phyloP scores from a whole-genome alignment of 2,113 vertebrate species.

The Ailuropoda melanoleuca region DNA sequence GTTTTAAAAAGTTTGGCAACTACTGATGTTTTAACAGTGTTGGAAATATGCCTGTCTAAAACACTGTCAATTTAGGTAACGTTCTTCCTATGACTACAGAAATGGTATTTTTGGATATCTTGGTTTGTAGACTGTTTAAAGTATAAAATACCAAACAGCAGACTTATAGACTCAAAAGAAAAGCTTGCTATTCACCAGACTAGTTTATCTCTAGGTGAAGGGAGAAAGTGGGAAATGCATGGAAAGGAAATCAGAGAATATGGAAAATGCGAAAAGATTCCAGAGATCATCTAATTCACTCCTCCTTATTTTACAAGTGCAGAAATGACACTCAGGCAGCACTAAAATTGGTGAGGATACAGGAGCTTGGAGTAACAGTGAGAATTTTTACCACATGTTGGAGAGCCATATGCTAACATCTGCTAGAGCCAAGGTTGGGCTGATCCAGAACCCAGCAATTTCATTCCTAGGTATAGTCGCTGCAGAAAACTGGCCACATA shows the following conservation, averaged over 20 bases:
- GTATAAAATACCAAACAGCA: not conserved
- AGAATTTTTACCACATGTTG: not conserved
- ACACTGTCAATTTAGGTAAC: not conserved
- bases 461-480: not conserved
- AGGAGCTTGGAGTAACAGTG: not conserved
- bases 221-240: not conserved
- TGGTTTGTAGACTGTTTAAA: not conserved
- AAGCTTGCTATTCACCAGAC: not conserved
- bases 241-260: not conserved
- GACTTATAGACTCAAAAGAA: not conserved
- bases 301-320: not conserved
- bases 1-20: constrained; percentile 30
- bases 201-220: not conserved
- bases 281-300: not conserved
- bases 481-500: not conserved
- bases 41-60: not conserved
- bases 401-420: not conserved
- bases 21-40: not conserved
- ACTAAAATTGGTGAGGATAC: not conserved
- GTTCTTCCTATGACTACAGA: not conserved
- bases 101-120: not conserved
- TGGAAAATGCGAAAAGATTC: not conserved
- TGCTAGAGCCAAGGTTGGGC: not conserved
- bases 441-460: not conserved
- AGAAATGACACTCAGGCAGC: not conserved